Evolutionary conservation across 1,140 invertebrate genomes (phyloP), one percentile per base, ranked within the genome.

Genomic region (Mycetomoellerius zeteki): DNA sequence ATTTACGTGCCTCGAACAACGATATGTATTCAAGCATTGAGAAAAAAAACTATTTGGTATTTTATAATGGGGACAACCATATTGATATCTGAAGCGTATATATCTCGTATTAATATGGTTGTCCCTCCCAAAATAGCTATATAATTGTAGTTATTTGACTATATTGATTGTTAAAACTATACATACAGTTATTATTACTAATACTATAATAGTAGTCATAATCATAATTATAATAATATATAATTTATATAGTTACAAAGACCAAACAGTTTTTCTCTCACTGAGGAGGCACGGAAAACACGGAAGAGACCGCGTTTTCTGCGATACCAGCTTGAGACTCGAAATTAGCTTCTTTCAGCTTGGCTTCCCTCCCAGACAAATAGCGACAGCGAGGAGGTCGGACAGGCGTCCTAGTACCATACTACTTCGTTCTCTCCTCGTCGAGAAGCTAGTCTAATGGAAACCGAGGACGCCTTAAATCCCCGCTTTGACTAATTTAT

Each of bases 341-440:
- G 85, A 89, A 84, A 90, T 90, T 89, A 87, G 58, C 88, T 90
- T 86, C 72, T 90, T 90, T 89, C 85, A 84, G 12, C 88, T 69
- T 58, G 77, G 88, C 78, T 89, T 89, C 65, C 56, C 52, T 75
- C 58, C 85, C 58, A 87, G 85, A 90, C 82, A 85, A 90, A 90
- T 89, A 72, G 85, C 54, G 21, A n/a, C 8, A 54, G 12, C 56
- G 62, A 89, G 43, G 12, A 56, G 33, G 21, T 73, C 54, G 52
- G 72, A 89, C 77, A 89, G 58, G 54, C 62, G 71, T 78, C 43
- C 85, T 77, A 86, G 86, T 89, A 82, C 69, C 69, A 4, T 37
- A 5, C 62, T 67, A 62, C 58, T 24, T 27, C 64, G 76, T 73
- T 50, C 62, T n/a, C 69, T 19, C 37, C 43, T 10, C 14, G 8